Conservation (phyloP, 2,797 vertebrate genomes). For the Eulemur coronatus region DNA sequence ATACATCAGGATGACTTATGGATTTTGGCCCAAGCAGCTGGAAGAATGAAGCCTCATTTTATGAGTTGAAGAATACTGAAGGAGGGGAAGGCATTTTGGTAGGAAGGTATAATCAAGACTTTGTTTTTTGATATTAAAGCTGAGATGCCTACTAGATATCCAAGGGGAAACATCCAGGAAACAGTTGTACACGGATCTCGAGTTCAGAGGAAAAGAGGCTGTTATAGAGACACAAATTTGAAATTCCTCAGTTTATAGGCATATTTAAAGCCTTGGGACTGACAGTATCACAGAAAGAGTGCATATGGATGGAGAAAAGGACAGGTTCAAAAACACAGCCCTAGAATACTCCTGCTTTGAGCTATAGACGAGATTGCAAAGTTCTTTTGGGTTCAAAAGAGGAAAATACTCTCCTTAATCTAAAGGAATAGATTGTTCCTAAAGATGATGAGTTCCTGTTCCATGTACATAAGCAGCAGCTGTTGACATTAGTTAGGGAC, state of each 20-base stretch:
- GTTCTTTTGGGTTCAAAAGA: not conserved
- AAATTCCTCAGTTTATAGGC: not conserved
- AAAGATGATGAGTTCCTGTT: not conserved
- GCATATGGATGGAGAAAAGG: not conserved
- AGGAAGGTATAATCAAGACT: not conserved
- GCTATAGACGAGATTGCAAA: not conserved
- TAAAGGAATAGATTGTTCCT: not conserved
- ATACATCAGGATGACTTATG: not conserved
- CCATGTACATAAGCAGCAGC: not conserved
- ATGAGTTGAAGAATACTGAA: not conserved
- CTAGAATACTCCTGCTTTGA: not conserved
- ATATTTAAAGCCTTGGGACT: not conserved
- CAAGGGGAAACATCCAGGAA: not conserved
- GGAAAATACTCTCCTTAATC: not conserved
- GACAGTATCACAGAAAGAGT: not conserved
- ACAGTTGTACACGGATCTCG: not conserved
- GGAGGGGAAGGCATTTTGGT: not conserved
- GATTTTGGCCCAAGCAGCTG: not conserved
- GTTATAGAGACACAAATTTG: not conserved
- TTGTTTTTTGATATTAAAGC: not conserved
- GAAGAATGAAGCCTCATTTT: not conserved
- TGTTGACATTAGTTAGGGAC: not conserved
- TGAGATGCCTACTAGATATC: not conserved
- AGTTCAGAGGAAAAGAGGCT: not conserved
- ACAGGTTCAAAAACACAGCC: not conserved